Evolutionary conservation across 2,113 vertebrate species (phyloP), one percentile per base, ranked within the genome.

Genomic region (Scartelaos histophorus): DNA sequence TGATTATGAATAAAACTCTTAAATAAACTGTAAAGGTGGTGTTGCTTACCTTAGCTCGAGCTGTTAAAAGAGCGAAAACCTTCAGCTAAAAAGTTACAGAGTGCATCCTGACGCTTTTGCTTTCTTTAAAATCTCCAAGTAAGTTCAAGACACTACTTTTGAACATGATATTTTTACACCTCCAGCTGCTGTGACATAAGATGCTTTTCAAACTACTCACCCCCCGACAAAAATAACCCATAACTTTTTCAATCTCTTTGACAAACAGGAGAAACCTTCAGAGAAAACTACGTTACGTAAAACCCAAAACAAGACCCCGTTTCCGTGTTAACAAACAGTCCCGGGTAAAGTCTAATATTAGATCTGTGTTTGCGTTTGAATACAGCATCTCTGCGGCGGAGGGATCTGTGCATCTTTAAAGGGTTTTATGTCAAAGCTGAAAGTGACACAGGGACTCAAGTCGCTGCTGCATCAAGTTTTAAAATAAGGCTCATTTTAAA

Each of bases 181-280:
- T 61, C 70, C 71, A 49, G 67, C 60, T 79, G 85, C 45, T 74
- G 80, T 77, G 71, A 82, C 75, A 72, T 35, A 58, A 57, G 72
- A 49, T 34, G 75, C 81, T 87, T 87, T 87, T 79, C 70, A 85
- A 86, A 85, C 71, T 68, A 51, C 81, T 46, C 56, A 5, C 17
- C 74, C 68, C 82, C 2, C 66, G 75, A 80, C 12, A 61, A 47
- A 22, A 46, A 15, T 53, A 73, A 64, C 70, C 49, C 34, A 10
- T 65, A 81, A 80, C 29, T 60, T 17, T 51, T 19, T 73, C 84
- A 57, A 43, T 43, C 38, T 73, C 74, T 29, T 81, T 80, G 64
- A 67, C 65, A 75, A 70, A 86, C 54, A 69, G 66, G 58, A 75
- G 67, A 74, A 57, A 56, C 76, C 74, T 70, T 22, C 38, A 21